Evolutionary conservation across 1,140 invertebrate genomes (phyloP).

Genomic region (Phymastichus coffea): DNA sequence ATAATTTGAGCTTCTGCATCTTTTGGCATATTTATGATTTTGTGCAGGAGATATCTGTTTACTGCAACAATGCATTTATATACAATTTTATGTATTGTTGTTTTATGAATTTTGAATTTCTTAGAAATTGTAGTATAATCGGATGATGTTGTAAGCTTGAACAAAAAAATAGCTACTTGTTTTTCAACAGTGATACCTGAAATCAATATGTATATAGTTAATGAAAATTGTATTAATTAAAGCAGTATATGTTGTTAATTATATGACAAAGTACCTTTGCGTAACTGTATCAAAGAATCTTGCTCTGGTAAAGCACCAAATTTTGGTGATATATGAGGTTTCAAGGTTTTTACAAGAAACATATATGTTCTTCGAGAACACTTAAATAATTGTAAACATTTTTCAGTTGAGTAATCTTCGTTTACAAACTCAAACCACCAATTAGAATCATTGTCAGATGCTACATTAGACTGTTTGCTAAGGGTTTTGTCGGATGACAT

Average conservation of each 20-base stretch:
- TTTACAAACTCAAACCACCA: constrained; percentile 30
- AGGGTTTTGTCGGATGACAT: constrained; percentile 6
- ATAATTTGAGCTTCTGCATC: constrained; percentile 32
- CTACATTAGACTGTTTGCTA: background rate
- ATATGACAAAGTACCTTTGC: constrained; percentile 9
- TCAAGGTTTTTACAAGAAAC: constrained; percentile 17
- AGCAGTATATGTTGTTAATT: background rate
- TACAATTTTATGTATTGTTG: constrained; percentile 37
- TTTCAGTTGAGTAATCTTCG: constrained; percentile 20
- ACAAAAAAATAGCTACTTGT: constrained; percentile 26
- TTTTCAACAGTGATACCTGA: constrained; percentile 21
- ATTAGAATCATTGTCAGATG: background rate
- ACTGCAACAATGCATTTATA: constrained; percentile 34
- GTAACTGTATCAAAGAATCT: constrained; percentile 2
- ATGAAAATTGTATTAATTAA: background rate
- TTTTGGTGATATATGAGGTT: constrained; percentile 20
- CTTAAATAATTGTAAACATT: constrained; percentile 26
- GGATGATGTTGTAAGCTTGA: constrained; percentile 17
- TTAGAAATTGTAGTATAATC: constrained; percentile 35
- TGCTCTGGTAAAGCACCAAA: background rate
- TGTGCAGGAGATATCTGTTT: constrained; percentile 34
- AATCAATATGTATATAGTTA: background rate
- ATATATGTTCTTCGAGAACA: constrained; percentile 30
- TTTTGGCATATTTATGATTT: constrained; percentile 36
- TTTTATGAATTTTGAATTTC: constrained; percentile 40